Evolutionary conservation across 2,888 invertebrate species (phyloP), one percentile per base, ranked within the genome.

Genomic region (Campoplex capitator): DNA sequence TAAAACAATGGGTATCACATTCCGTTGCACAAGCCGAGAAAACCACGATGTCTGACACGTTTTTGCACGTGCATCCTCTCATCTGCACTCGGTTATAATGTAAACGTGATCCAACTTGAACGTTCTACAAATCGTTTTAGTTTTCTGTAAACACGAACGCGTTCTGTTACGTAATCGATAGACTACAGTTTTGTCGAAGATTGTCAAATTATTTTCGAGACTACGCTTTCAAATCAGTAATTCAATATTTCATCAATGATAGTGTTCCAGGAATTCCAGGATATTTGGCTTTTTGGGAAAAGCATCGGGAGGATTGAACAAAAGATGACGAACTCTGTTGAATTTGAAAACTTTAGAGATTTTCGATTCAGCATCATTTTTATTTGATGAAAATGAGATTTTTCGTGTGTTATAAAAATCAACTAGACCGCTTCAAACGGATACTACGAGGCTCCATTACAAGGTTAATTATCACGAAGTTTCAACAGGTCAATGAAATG

Each of bases 31-130:
- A 87, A 87, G 42, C 42, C 8, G 62, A 77, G 42, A 16, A 58
- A 75, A 83, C 77, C 83, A 54, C 70, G 76, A 75, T 81, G 42
- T n/a, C 74, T 78, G 84, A 75, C 78, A 75, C 71, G 28, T 54
- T 87, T 82, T 82, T 77, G 87, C 84, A 84, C 82, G 87, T 84
- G 84, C 84, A 84, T 75, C 56, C 45, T 75, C 77, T 76, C 73
- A 68, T 85, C 78, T 58, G 74, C 62, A 78, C 54, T 83, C 76
- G 6, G 38, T 38, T 58, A 58, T 78, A 68, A 62, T 62, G 78
- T 42, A 54, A 75, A 45, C 51, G 68, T 77, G 51, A 85, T 83
- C 35, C 28, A 48, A n/a, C 67, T 51, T 3, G 35, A 45, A 79
- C 48, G 73, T 62, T 58, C 38, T 42, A n/a, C 18, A 38, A 62